Percentiles rank a stretch among this genome's conserved stretches.
These are phyloP conservation scores for Echeneis naucrates DNA, from an alignment of 2,797 vertebrate species.

Conservation along the genomic window DNA sequence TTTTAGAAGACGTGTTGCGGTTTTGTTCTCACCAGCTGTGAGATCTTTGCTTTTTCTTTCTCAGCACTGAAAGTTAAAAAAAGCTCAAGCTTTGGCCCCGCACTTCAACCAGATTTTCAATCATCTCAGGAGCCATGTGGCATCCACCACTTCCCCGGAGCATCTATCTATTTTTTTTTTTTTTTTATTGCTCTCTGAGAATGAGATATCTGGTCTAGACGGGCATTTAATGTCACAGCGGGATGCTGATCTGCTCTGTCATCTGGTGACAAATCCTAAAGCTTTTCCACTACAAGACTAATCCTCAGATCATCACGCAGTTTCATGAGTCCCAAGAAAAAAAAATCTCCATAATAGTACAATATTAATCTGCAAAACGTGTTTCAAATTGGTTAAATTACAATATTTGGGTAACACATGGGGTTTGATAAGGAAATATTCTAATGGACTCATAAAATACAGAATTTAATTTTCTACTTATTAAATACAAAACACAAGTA, in stretches of 20 bases:
- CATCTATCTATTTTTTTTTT: neutral
- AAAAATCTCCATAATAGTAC: neutral
- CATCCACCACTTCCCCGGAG: neutral
- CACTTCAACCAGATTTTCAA: conserved; percentile 25
- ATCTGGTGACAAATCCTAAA: neutral
- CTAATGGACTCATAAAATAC: too few species aligned
- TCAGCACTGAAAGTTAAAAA: conserved; percentile 10
- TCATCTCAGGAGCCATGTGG: conserved; percentile 9
- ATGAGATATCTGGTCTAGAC: conserved; percentile 2
- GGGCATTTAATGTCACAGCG: neutral
- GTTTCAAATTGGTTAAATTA: neutral
- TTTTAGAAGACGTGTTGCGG: neutral
- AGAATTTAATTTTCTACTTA: too few species aligned
- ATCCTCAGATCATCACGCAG: neutral
- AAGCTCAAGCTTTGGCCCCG: conserved; percentile 11
- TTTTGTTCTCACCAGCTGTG: too few species aligned
- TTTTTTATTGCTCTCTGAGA: neutral
- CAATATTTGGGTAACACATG: neutral
- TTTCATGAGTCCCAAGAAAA: neutral
- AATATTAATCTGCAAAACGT: neutral
- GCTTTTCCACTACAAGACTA: neutral
- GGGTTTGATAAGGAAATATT: neutral
- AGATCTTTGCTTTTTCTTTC: neutral
- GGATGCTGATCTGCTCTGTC: neutral
- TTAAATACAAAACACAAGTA: conserved; percentile 5